Conservation (phyloP, 2,113 vertebrate species). For the Phalacrocorax carbo region DNA sequence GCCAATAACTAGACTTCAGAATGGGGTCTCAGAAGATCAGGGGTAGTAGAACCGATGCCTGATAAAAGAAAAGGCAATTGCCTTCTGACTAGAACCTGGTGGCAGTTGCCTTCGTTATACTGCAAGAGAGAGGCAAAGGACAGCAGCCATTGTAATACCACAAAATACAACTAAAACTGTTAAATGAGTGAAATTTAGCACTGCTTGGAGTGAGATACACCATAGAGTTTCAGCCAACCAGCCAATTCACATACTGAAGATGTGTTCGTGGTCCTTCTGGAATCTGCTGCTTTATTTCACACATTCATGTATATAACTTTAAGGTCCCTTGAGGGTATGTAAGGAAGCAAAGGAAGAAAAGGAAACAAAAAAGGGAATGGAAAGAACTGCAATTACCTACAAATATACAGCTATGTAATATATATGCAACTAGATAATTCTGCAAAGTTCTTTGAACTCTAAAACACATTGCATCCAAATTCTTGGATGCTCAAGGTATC, state of each 20-base stretch:
- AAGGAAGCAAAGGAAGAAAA: not conserved
- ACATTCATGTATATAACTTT: not conserved
- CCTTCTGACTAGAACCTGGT: not conserved
- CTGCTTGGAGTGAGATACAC: not conserved
- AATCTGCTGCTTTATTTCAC: not conserved
- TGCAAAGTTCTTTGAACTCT: not conserved
- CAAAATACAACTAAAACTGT: not conserved
- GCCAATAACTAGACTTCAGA: not conserved
- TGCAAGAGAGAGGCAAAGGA: not conserved
- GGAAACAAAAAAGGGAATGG: not conserved
- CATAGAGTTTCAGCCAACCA: not conserved
- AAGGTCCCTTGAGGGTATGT: not conserved
- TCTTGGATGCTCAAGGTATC: not conserved
- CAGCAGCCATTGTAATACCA: not conserved
- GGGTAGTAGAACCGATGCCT: not conserved
- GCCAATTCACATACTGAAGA: not conserved
- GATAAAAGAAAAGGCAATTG: not conserved
- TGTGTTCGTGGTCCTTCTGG: not conserved
- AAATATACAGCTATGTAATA: not conserved
- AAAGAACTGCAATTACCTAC: not conserved
- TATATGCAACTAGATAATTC: not conserved
- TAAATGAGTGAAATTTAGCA: not conserved
- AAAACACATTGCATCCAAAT: not conserved
- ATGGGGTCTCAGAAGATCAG: not conserved
- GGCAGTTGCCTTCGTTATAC: not conserved